Evolutionary conservation across 1,140 invertebrate species (phyloP), one percentile per base, ranked within the genome.

Genomic region (Philotrypesis tridentata): DNA sequence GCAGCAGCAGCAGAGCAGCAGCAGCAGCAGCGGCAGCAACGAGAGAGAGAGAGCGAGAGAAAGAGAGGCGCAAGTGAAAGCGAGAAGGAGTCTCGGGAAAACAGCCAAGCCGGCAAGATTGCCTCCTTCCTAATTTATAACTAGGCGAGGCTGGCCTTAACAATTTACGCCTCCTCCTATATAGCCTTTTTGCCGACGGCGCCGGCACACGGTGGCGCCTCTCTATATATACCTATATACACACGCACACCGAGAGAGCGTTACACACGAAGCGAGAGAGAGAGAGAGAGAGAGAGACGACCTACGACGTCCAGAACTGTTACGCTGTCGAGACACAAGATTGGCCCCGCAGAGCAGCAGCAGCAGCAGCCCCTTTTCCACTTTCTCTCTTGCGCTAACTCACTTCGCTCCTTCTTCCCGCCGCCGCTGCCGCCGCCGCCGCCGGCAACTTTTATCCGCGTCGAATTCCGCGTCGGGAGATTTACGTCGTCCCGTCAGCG

Each of bases 71-170:
- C 21, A 76, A 76, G 73, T 76, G 73, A 82, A 71, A 83, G 29
- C 29, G 67, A 75, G 65, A 43, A 73, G 70, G 73, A 80, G 48
- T 31, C 67, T 12, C 60, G 82, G 77, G 76, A 71, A 85, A 86
- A 84, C 77, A 85, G 85, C 81, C 83, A 82, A 85, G 85, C 81
- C 80, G 83, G 86, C 84, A 88, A 89, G 89, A 90, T 90, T 90
- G 89, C 89, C 87, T 88, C 85, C 70, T 89, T 87, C 85, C 88
- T 89, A 89, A 89, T 89, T 89, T 89, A 89, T 89, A 89, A 88
- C 89, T 89, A 89, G 86, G 85, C 86, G 87, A 88, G 87, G 86
- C 82, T 87, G 73, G 87, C 87, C 85, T 89, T 89, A 89, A 89
- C 86, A 89, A 89, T 89, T 89, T 89, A 89, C 86, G 87, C 85